Base-by-base conservation (phyloP, 2,888 invertebrate species). In the Hyles lineata region DNA sequence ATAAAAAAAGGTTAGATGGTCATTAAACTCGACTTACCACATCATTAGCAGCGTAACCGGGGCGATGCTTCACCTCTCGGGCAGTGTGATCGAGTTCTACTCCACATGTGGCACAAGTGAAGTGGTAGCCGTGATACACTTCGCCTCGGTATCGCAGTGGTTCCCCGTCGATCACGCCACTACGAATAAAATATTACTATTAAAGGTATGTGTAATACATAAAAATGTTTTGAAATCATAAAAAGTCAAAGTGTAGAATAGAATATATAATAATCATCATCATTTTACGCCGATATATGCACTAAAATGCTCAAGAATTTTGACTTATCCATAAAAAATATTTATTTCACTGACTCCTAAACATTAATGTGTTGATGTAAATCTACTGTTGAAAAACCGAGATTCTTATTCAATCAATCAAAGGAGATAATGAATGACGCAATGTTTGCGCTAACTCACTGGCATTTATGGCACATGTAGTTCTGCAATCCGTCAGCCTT, bases 121-220 rank as follows among this genome's bases (percentile, higher is more conserved):
- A 99, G 92, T 99, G 99, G 94, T 99, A 99, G 0, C 99, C 98
- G 93, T 99, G 99, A 95, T 98, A 99, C 60, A 99, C 98, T 93
- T 99, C 99, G 67, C 99, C 99, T 63, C 98, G 97, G 94, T 98
- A 99, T 76, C 98, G 96, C 82, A 98, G 92, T 1, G 98, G 98
- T 85, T 98, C 97, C 79, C 98, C 98, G 88, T 98, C 98, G 83
- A 98, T 98, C 62, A 98, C 96, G 3, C 98, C 98, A 90, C 98
- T 98, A 86, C 52, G 71, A 73, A n/a, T n/a, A 25, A 61, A 62
- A 70, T 2, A 59, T 71, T 59, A 50, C 17, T 50, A 76, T 59
- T 61, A 35, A 43, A 43, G 1, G 15, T 15, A 15, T 43, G 43
- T 43, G 43, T 43, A 4, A 43, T 43, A 1, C 43, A 9, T 11